phyloP scores from a whole-genome alignment of 2,113 vertebrate species.

The Zosterops japonicus region DNA sequence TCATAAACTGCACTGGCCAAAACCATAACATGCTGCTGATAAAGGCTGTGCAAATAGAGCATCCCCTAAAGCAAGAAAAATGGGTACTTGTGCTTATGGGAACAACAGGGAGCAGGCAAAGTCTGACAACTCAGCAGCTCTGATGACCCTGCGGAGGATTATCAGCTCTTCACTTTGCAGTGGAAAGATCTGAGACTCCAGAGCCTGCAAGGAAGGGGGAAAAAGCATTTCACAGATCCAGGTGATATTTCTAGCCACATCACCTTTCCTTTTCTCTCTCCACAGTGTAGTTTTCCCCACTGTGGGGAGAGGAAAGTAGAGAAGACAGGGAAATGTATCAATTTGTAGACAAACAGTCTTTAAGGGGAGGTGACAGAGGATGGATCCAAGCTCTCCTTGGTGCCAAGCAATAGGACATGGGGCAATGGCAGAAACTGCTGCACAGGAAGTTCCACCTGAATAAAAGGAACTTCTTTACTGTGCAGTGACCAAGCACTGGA shows the following conservation, averaged over 20 bases:
- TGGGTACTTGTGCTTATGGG: not conserved
- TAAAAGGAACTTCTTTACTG: not conserved
- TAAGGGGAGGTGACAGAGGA: not conserved
- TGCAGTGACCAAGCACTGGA: not conserved
- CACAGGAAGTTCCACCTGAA: not conserved
- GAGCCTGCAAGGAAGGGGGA: not conserved
- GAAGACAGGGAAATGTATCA: not conserved
- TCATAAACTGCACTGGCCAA: not conserved
- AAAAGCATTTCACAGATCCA: not conserved
- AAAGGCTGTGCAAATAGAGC: conserved; percentile 4
- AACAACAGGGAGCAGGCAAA: not conserved
- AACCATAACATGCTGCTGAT: not conserved
- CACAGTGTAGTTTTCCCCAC: not conserved
- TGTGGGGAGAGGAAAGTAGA: not conserved
- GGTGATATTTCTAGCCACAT: not conserved
- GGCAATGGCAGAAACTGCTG: not conserved
- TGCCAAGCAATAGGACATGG: not conserved
- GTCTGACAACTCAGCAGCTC: not conserved
- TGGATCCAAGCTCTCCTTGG: not conserved
- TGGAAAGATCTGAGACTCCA: not conserved
- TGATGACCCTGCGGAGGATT: not conserved
- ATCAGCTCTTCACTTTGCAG: not conserved
- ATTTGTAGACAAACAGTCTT: not conserved
- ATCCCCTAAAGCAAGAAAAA: conserved; percentile 12
- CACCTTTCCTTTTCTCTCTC: no score